Percentiles rank a stretch among this genome's conserved stretches.
phyloP scores from a whole-genome alignment of 1,140 invertebrate species.

The Pinna nobilis region DNA sequence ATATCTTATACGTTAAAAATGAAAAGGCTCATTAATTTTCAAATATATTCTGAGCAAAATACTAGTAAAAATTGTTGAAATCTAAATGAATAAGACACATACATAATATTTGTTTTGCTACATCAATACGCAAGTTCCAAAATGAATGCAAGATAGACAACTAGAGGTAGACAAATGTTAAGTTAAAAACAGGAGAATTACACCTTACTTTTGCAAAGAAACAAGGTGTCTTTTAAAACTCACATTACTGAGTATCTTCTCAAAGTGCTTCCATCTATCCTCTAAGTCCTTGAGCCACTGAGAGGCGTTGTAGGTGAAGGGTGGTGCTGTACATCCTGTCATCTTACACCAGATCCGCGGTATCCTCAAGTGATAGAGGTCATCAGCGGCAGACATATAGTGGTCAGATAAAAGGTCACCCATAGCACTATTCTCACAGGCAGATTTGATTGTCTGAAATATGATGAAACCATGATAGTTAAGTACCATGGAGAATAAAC shows the following conservation, averaged over 20 bases:
- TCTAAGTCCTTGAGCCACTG: slow-evolving; percentile 70
- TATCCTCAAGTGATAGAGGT: slow-evolving; percentile 70
- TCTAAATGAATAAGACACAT: too few species aligned
- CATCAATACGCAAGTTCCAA: too few species aligned
- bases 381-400: slow-evolving; percentile 69
- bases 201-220: neutral
- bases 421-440: slow-evolving; percentile 66
- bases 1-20: too few species aligned
- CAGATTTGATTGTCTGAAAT: slow-evolving; percentile 68
- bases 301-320: slow-evolving; percentile 61
- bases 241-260: slow-evolving; percentile 70
- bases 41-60: too few species aligned
- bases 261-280: slow-evolving; percentile 71
- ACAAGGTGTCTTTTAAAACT: neutral
- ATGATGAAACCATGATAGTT: neutral
- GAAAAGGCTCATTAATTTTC: too few species aligned
- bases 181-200: neutral
- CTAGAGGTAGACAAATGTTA: too few species aligned
- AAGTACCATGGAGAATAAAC: too few species aligned
- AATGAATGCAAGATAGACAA: too few species aligned
- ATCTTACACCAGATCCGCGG: slow-evolving; percentile 69
- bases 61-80: too few species aligned
- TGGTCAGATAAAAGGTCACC: slow-evolving; percentile 68
- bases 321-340: slow-evolving; percentile 67
- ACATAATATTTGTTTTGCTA: too few species aligned